These are phyloP conservation scores for Ophioderma brevispina DNA, from an alignment of 35 echinoderm and acorn worm species.

Conservation along the genomic window DNA sequence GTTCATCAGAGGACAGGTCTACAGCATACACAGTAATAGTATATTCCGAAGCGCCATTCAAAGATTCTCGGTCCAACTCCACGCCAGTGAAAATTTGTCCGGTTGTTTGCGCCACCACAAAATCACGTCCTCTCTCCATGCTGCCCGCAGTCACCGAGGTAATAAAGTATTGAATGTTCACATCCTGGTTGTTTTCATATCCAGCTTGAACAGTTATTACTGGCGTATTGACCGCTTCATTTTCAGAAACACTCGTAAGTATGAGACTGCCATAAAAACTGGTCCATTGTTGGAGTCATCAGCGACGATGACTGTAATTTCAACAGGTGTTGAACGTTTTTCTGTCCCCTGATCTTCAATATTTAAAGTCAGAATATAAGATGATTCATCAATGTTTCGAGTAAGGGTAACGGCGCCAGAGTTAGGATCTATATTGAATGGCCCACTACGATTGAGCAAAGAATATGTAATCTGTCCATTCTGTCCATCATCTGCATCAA, in stretches of 20 bases:
- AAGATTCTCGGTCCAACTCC: constrained; percentile 66
- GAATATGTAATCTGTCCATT: constrained; percentile 79
- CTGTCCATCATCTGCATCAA: constrained; percentile 70
- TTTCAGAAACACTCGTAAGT: constrained; percentile 60
- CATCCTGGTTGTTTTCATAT: constrained; percentile 42
- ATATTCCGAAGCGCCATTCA: constrained; percentile 38
- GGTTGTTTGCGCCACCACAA: constrained; percentile 19
- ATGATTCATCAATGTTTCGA: background rate
- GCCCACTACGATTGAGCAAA: constrained; percentile 35
- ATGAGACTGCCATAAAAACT: constrained; percentile 48
- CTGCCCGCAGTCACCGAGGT: constrained; percentile 61
- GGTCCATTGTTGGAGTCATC: constrained; percentile 58
- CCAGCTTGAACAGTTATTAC: constrained; percentile 66
- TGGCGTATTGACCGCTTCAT: constrained; percentile 49
- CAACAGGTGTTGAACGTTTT: constrained; percentile 22
- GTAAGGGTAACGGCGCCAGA: constrained; percentile 70
- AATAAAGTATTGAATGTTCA: constrained; percentile 79
- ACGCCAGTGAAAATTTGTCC: constrained; percentile 56
- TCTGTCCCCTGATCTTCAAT: constrained; percentile 46
- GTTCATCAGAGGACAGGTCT: constrained; percentile 56
- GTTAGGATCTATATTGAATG: constrained; percentile 63
- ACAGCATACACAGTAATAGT: constrained; percentile 80
- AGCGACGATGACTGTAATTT: constrained; percentile 62
- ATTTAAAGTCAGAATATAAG: constrained; percentile 60
- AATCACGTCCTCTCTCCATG: constrained; percentile 37